These are phyloP conservation scores for Epizoanthus rinbou DNA, from an alignment of 92 coral and sea anemone species.

Conservation along the genomic window DNA sequence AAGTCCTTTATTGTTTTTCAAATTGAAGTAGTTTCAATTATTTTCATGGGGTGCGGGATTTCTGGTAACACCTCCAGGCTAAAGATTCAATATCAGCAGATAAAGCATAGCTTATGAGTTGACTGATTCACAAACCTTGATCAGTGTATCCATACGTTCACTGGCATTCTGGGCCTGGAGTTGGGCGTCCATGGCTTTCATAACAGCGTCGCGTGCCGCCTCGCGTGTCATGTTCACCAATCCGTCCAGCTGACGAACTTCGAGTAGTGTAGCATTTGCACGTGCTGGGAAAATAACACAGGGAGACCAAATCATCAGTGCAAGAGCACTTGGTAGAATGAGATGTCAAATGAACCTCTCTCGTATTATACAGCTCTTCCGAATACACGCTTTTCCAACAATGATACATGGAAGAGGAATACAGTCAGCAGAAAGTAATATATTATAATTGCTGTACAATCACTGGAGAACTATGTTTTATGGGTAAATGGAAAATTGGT, in stretches of 20 bases:
- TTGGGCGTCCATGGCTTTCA: constrained; percentile 82
- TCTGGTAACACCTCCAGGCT: constrained; percentile 1
- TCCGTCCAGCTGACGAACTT: constrained; percentile 64
- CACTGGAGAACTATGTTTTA: too few relatives aligned
- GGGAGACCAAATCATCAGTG: neutral
- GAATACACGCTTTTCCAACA: too few relatives aligned
- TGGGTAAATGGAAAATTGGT: too few relatives aligned
- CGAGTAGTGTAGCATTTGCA: constrained; percentile 78
- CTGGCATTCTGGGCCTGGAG: constrained; percentile 70
- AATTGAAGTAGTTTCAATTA: neutral
- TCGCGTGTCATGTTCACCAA: constrained; percentile 78
- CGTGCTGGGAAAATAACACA: constrained; percentile 46
- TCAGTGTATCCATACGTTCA: constrained; percentile 68
- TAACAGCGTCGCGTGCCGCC: constrained; percentile 73
- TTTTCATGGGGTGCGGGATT: neutral
- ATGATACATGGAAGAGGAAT: too few relatives aligned
- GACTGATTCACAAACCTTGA: constrained; percentile 56
- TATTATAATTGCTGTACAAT: too few relatives aligned
- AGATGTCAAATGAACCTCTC: too few relatives aligned
- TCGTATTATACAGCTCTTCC: too few relatives aligned
- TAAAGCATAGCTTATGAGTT: neutral
- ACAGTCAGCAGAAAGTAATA: too few relatives aligned
- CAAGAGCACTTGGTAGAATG: too few relatives aligned
- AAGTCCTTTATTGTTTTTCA: neutral
- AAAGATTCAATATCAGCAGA: neutral